Base-by-base conservation (phyloP, 2,113 vertebrate genomes). In the Apodemus speciosus region DNA sequence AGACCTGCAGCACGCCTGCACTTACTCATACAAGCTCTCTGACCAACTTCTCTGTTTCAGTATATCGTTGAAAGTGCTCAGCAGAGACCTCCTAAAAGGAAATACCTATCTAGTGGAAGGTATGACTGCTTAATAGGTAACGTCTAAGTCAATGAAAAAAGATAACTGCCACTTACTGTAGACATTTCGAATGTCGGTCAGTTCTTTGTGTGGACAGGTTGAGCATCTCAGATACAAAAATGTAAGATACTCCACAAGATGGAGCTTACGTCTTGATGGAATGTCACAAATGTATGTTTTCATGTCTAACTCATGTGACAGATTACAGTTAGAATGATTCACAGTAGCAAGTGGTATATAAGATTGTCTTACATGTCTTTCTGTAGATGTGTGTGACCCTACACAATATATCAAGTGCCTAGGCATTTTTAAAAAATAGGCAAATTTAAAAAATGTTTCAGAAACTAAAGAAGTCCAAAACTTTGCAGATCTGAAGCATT, bases 61-160 rank as follows among this genome's bases (percentile, higher is more conserved):
- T 99, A 99, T 98, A 99, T 99, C 93, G 99, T 99, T 95, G 99
- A 99, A 98, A 99, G 99, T 98, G 99, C 99, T 97, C 99, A 99
- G 95, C 99, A 99, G 95, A 98, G 99, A 97, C 99, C 99, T 96
- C 99, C 99, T 94, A 99, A 99, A 98, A 98, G 99, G 97, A 99
- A 99, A 97, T 97, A 98, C 93, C 98, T 99, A 88, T 99, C 99
- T 43, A 98, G 99, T 94, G 99, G 99, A 97, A 99, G 98, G 98
- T 98, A 91, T 87, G 94, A 96, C 27, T 60, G 20, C 87, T 96
- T 96, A 23, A 81, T 88, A 75, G 77, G 6, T 90, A 49, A 49
- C 13, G 51, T 56, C 43, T 89, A 25, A 71, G 8, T 80, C 10
- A 30, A 15, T 94, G 46, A 92, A 87, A 77, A 91, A 87, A 79